phyloP scores from a whole-genome alignment of 2,113 vertebrate genomes.

The Heterotilapia buettikoferi region DNA sequence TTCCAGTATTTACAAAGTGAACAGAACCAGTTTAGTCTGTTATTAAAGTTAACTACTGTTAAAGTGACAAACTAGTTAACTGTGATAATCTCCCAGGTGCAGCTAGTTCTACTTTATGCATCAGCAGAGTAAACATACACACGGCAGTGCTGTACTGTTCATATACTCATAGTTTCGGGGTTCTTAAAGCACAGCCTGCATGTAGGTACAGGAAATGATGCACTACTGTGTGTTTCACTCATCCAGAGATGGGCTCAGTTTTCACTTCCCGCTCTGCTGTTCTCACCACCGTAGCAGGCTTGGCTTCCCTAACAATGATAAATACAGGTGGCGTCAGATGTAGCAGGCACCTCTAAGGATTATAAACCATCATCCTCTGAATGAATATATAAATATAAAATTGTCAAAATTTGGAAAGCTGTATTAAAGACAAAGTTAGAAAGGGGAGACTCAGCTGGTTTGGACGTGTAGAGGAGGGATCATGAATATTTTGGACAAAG shows the following conservation, averaged over 20 bases:
- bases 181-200: rapidly evolving
- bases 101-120: rapidly evolving
- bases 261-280: rapidly evolving
- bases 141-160: neutral
- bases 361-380: neutral
- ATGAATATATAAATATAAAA: rapidly evolving
- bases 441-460: rapidly evolving
- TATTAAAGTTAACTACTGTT: rapidly evolving
- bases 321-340: neutral
- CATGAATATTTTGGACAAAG: neutral
- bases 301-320: neutral
- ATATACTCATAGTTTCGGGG: rapidly evolving
- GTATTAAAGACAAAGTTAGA: neutral
- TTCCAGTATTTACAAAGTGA: rapidly evolving
- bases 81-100: neutral
- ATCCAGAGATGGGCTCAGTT: neutral
- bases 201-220: neutral
- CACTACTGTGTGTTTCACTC: neutral
- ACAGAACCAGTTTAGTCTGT: neutral
- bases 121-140: neutral
- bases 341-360: neutral
- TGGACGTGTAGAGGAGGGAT: rapidly evolving
- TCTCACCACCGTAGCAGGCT: rapidly evolving
- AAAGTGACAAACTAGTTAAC: neutral
- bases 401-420: neutral